phyloP scores from a whole-genome alignment of 2,113 vertebrate species.

The Sylvietta virens region DNA sequence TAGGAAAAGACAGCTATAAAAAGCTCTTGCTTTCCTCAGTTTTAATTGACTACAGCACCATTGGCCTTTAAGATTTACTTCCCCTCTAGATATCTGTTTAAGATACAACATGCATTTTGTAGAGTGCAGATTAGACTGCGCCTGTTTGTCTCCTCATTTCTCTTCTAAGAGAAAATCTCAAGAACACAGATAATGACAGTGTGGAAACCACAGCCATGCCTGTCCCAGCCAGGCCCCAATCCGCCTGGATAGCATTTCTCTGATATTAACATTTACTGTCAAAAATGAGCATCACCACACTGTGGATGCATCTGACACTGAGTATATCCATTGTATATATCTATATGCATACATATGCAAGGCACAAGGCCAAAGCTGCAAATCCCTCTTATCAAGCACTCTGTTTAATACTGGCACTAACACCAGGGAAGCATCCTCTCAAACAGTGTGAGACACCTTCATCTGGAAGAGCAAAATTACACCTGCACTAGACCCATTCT shows the following conservation, averaged over 20 bases:
- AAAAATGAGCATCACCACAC: not conserved
- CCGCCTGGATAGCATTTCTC: not conserved
- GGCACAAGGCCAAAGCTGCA: not conserved
- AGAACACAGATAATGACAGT: not conserved
- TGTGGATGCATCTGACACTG: not conserved
- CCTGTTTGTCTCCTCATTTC: not conserved
- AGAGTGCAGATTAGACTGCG: not conserved
- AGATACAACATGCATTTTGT: not conserved
- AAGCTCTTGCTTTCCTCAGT: constrained; percentile 36
- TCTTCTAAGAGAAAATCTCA: not conserved
- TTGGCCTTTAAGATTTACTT: constrained; percentile 16
- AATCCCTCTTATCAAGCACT: not conserved
- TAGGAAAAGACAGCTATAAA: constrained; percentile 50
- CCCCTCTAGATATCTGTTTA: not conserved
- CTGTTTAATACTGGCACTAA: not conserved
- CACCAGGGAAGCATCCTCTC: not conserved
- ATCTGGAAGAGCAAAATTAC: not conserved
- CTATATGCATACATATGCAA: too few relatives aligned
- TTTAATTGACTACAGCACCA: constrained; percentile 38
- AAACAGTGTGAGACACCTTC: not conserved
- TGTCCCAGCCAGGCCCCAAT: not conserved
- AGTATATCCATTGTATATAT: not conserved
- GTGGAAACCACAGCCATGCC: not conserved
- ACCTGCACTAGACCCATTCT: not conserved
- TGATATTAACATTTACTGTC: not conserved